These are phyloP conservation scores for Corvus hawaiiensis DNA, from an alignment of 2,113 vertebrate genomes.

Conservation along the genomic window DNA sequence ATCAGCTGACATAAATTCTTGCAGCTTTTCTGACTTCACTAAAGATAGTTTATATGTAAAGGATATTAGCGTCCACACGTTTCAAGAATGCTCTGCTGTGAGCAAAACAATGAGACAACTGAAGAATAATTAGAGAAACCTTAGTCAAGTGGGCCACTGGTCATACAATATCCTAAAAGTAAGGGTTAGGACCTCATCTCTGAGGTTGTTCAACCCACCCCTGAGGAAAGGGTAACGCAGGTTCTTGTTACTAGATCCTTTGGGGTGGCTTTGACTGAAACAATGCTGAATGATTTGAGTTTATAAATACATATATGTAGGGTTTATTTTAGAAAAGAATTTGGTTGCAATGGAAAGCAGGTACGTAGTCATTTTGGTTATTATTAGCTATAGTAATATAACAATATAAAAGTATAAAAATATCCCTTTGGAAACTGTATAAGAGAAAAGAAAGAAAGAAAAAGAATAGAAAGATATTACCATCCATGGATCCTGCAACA, in stretches of 20 bases:
- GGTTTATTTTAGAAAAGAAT: not conserved
- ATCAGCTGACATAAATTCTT: not conserved
- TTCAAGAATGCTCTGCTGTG: not conserved
- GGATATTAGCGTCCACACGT: not conserved
- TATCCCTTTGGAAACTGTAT: not conserved
- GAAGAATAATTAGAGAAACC: not conserved
- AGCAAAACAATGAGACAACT: not conserved
- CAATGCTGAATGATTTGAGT: not conserved
- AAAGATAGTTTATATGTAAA: not conserved
- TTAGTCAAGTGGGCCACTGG: not conserved
- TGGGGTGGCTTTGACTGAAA: not conserved
- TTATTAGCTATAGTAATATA: not conserved
- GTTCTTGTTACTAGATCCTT: not conserved
- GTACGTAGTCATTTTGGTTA: not conserved
- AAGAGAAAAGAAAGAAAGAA: not conserved
- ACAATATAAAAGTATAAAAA: not conserved
- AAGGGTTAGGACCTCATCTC: rapidly evolving
- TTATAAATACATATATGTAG: not conserved
- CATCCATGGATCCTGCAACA: too few relatives aligned
- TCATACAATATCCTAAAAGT: not conserved
- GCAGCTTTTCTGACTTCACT: not conserved
- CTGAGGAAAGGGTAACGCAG: not conserved
- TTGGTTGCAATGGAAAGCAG: not conserved
- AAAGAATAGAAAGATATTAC: not conserved
- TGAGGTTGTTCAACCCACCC: not conserved